These are phyloP conservation scores for Suncus etruscus DNA, from an alignment of 2,113 vertebrate genomes.

Conservation along the genomic window DNA sequence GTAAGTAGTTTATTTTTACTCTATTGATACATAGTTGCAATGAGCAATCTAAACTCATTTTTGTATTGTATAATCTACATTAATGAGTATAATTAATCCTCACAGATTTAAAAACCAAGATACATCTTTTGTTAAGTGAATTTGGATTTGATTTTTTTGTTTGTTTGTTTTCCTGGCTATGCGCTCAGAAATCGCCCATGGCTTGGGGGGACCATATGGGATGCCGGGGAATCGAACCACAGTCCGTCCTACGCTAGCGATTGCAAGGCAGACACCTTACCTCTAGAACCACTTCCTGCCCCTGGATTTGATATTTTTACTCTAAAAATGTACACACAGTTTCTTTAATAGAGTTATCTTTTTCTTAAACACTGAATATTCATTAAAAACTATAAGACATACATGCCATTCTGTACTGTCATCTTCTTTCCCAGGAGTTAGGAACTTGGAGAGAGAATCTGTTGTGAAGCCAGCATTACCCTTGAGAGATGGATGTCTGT, in stretches of 20 bases:
- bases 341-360: background rate
- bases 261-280: no score
- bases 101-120: slow-evolving; percentile 15
- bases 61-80: slow-evolving; percentile 29
- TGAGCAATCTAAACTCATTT: background rate
- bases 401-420: slow-evolving; percentile 90
- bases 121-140: background rate
- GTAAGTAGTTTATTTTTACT: slow-evolving; percentile 14
- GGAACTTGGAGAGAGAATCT: slow-evolving; percentile 89
- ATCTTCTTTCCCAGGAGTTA: slow-evolving; percentile 88
- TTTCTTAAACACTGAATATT: background rate
- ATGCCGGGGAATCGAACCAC: no score
- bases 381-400: slow-evolving; percentile 44
- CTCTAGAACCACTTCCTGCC: no score
- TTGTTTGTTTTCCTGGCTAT: no score
- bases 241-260: no score
- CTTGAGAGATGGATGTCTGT: slow-evolving; percentile 87
- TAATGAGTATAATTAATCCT: background rate
- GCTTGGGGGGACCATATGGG: no score
- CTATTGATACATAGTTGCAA: slow-evolving; percentile 18
- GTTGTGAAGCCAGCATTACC: slow-evolving; percentile 86
- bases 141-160: slow-evolving; percentile 34
- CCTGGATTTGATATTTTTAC: slow-evolving; percentile 39
- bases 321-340: slow-evolving; percentile 35
- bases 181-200: no score